Evolutionary conservation across 2,797 vertebrate species (phyloP), one percentile per base, ranked within the genome.

Genomic region (Rhinophrynus dorsalis): DNA sequence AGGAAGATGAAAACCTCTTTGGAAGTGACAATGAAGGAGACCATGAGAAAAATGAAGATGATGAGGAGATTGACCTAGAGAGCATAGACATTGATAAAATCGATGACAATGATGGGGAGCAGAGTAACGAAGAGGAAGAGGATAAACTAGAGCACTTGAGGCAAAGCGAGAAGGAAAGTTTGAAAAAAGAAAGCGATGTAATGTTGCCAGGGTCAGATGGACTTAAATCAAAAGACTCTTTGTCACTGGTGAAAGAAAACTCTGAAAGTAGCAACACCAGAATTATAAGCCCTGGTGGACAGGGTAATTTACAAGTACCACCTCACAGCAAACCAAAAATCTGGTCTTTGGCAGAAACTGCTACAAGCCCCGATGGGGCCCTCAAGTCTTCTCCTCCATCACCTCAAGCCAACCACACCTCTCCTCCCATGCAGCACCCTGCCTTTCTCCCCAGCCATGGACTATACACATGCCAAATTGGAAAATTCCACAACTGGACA

Each of bases 401-500:
- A 0, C 80, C 90, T 8, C 92, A 91, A 3, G 88, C 88, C 75
- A 81, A 85, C 68, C 90, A 92, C 69, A 83, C 90, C 51, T 88
- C 88, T 26, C 52, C 93, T 29, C 93, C 55, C 6, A 66, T 73
- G 21, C 93, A 94, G 55, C 96, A 99, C 75, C 96, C 96, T 0
- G 96, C 96, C 74, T 98, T 98, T 77, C 92, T 98, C 33, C 92
- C 95, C 57, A 98, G 94, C 84, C 97, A 98, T 69, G 95, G 96
- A 98, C 96, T 99, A 72, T 99, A 99, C 86, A 99, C 97, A 0
- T 99, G 97, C 81, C 96, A 97, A 85, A 97, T 99, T 77, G 94
- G 97, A 76, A 99, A 99, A 89, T 96, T 99, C 85, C 95, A 97
- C 88, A 98, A 96, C 89, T 99, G 97, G 97, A 98, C 96, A 80